Evolutionary conservation across 1,140 invertebrate species (phyloP), one percentile per base, ranked within the genome.

Genomic region (Marisa cornuarietis): DNA sequence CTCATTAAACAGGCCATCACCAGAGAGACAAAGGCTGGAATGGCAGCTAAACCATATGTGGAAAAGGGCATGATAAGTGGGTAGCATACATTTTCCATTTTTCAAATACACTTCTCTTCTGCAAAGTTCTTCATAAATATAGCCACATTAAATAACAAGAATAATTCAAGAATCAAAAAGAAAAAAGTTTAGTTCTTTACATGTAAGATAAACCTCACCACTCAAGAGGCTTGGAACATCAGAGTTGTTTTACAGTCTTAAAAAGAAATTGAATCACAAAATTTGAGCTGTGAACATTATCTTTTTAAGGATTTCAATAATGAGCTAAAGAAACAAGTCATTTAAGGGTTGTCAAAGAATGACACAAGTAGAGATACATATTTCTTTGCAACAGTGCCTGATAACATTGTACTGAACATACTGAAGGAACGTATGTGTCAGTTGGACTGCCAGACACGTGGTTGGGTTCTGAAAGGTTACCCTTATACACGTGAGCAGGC

Each of bases 381-480:
- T 79, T 63, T 76, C 24, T 74, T 65, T 82, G 69, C 68, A 81
- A 62, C 82, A 91, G 90, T 91, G 63, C 91, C 91, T 51, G 91
- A 91, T 81, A 85, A 81, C 54, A 86, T 90, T 66, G 84, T 92
- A n/a, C 78, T 91, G 84, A 86, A 83, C 72, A 84, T 92, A 18
- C 71, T 92, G 42, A 84, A 86, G 63, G 87, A 90, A 1, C 80
- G 90, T 20, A 83, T 92, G 66, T 84, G 85, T 51, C 87, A 90
- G 81, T 72, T 91, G 77, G 91, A 91, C 80, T 91, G 90, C 87
- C 86, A 89, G 24, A 90, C 86, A 24, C 79, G 89, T 71, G 91
- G 91, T 5, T 92, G 91, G 91, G 90, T 92, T 13, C 78, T 92
- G 54, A 87, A 89, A 83, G 91, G 91, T 1, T 92, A 87, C 75